phyloP scores from a whole-genome alignment of 2,888 invertebrate species.

The Cremastinae sp. region DNA sequence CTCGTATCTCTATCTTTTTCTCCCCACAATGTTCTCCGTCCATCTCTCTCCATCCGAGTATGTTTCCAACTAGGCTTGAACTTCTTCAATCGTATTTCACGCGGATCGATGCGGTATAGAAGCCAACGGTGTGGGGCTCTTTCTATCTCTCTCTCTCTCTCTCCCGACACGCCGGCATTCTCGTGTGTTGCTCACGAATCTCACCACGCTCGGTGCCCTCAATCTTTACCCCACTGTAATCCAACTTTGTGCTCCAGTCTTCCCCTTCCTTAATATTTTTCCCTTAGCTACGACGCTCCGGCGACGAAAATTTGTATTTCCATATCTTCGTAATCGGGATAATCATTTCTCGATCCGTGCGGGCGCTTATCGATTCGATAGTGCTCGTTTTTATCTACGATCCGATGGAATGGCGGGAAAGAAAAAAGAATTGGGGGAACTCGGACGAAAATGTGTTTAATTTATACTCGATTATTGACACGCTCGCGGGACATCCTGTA shows the following conservation, averaged over 20 bases:
- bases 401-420: constrained; percentile 58
- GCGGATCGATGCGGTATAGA: constrained; percentile 64
- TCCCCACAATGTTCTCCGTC: not conserved
- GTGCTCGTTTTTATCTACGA: constrained; percentile 31
- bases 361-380: not conserved
- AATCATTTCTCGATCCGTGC: not conserved
- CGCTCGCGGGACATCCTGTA: constrained; percentile 14
- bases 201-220: constrained; percentile 12
- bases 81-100: constrained; percentile 64
- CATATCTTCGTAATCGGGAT: constrained; percentile 7
- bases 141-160: no score
- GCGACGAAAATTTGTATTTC: not conserved
- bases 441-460: not conserved
- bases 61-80: constrained; percentile 39
- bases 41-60: constrained; percentile 8
- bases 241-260: not conserved
- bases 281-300: not conserved
- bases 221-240: constrained; percentile 10
- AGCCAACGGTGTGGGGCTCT: constrained; percentile 42
- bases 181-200: constrained; percentile 23
- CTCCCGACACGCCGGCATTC: constrained; percentile 30
- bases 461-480: not conserved
- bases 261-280: not conserved
- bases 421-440: not conserved
- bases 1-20: constrained; percentile 10